phyloP scores from a whole-genome alignment of 37 sponge, comb jelly and placozoan species.

The Beroe forskalii region DNA sequence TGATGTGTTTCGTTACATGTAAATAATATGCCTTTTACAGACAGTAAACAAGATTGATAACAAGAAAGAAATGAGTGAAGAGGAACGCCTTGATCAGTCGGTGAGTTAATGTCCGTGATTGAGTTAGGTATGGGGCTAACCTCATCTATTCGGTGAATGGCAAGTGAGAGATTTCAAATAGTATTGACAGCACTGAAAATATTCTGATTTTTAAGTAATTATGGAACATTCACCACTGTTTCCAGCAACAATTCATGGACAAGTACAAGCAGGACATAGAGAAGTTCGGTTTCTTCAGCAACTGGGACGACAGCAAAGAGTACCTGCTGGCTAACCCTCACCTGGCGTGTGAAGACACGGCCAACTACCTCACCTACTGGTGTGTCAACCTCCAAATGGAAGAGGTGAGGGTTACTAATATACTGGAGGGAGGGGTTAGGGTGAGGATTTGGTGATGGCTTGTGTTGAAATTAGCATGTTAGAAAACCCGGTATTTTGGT shows the following conservation, averaged over 20 bases:
- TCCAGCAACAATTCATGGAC: constrained; percentile 60
- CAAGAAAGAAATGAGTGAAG: constrained; percentile 32
- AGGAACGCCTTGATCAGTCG: constrained; percentile 14
- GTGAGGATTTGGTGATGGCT: too few relatives aligned
- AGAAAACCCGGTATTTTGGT: neutral
- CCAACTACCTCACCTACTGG: constrained; percentile 89
- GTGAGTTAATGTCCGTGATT: neutral
- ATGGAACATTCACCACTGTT: too few relatives aligned
- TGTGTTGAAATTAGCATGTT: too few relatives aligned
- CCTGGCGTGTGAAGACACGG: constrained; percentile 86
- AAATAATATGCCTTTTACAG: neutral
- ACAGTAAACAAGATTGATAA: constrained; percentile 49
- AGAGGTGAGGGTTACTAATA: constrained; percentile 77
- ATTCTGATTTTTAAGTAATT: too few relatives aligned
- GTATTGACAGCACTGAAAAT: too few relatives aligned
- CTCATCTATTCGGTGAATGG: neutral
- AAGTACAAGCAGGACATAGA: constrained; percentile 61
- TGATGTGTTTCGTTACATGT: too few relatives aligned
- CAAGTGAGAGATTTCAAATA: neutral
- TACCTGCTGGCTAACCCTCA: constrained; percentile 79
- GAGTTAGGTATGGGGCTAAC: too few relatives aligned
- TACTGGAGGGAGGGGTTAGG: too few relatives aligned
- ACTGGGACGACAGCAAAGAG: constrained; percentile 75
- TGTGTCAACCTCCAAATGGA: constrained; percentile 90
- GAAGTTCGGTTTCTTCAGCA: constrained; percentile 60